Evolutionary conservation across 1,140 invertebrate species (phyloP), one percentile per base, ranked within the genome.

Genomic region (Trinorchestia longiramus): DNA sequence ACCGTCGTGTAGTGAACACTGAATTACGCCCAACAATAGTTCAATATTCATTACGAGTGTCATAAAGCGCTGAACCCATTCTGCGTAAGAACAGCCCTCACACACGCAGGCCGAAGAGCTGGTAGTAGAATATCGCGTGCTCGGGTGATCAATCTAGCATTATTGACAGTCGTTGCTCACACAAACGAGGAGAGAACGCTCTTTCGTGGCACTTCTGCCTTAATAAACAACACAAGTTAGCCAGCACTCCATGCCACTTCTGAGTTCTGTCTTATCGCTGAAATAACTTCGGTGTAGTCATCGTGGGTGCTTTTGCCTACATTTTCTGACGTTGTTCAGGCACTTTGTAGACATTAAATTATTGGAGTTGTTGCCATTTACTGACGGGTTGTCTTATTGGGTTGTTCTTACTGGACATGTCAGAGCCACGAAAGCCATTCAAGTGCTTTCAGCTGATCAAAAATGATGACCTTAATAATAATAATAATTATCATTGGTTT

Each of bases 141-240:
- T 36, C 62, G 62, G 62, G 62, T 77, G 62, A 77, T 77, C 62
- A 77, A 77, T 77, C 62, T 11, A 77, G 62, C 28, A 77, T 77
- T 77, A 77, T 77, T 77, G 62, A 77, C 62, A 77, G 62, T 77
- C 62, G 62, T 77, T 77, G 62, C 62, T 77, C 62, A 77, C 15
- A 77, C 62, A 77, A 77, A 77, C 62, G 62, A 77, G 62, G 62
- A 77, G 62, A 77, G 62, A 77, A 77, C 62, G 62, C 62, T 77
- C 62, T 77, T 77, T 77, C 62, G 62, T 36, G 62, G 62, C 28
- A 77, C 62, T 77, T 77, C 62, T 77, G 62, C 62, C 28, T 36
- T 77, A 77, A 77, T 77, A 77, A 77, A 77, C 62, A 77, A 77
- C 62, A 77, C 62, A 77, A 77, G 62, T 77, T 77, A 77, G 62